phyloP scores from a whole-genome alignment of 2,113 vertebrate species.

The Podarcis cretensis region DNA sequence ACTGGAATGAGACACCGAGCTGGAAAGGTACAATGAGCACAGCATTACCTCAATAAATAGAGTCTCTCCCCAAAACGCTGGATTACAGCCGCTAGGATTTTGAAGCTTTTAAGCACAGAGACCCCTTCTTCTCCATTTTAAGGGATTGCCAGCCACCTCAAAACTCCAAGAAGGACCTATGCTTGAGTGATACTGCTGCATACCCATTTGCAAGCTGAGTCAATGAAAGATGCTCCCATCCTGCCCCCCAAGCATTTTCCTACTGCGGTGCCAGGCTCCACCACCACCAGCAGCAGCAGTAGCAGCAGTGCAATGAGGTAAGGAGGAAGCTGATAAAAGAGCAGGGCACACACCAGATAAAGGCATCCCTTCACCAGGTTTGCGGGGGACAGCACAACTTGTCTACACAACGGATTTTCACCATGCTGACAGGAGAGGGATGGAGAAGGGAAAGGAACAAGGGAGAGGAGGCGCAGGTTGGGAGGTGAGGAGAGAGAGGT shows the following conservation, averaged over 20 bases:
- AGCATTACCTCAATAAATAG: accelerated
- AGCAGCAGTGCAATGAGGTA: conserved; percentile 9
- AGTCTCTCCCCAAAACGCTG: neutral
- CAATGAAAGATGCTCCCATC: neutral
- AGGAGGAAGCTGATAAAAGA: conserved; percentile 27
- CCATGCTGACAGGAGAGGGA: conserved; percentile 84
- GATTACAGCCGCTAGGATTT: neutral
- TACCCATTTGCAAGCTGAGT: conserved; percentile 22
- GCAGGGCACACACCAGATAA: conserved; percentile 30
- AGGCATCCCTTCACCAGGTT: conserved; percentile 74
- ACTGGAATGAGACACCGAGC: neutral
- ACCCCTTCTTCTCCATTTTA: neutral
- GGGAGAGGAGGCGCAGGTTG: conserved; percentile 67
- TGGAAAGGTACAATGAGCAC: accelerated
- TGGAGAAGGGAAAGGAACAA: conserved; percentile 77
- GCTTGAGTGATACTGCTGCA: neutral
- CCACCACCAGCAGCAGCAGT: neutral
- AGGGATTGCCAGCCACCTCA: conserved; percentile 26
- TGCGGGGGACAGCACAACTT: conserved; percentile 82
- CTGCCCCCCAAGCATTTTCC: conserved; percentile 21
- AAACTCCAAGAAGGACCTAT: neutral
- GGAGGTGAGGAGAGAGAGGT: conserved; percentile 58
- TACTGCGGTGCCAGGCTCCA: conserved; percentile 9
- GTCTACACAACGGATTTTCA: conserved; percentile 84
- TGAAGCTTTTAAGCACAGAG: neutral